Evolutionary conservation across 2,797 vertebrate species (phyloP), one percentile per base, ranked within the genome.

Genomic region (Cynodonichthys magdalenae): DNA sequence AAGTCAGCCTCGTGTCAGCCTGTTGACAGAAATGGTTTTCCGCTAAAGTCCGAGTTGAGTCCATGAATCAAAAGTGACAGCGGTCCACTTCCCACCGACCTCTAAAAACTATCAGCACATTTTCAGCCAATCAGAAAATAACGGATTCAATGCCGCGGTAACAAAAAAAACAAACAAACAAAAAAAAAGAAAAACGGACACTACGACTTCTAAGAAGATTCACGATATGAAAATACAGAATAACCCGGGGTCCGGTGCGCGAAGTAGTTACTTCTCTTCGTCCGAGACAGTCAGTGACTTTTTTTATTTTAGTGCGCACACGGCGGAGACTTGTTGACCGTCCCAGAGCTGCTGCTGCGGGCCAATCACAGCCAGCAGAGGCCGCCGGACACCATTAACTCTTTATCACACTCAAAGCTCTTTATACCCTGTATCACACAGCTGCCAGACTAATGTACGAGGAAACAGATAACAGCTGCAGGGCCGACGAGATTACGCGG

Each of bases 31-130:
- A 69, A 60, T 1, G 64, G 50, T 70, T 73, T 36, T 63, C 1
- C 45, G 75, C 61, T 69, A 17, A 64, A 75, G 74, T 90, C 84
- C 80, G 81, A 19, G 66, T 57, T 56, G 85, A 82, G 81, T 89
- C 87, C 89, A 91, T 92, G 80, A 85, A 90, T 90, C 69, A 82
- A 46, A 66, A 71, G 66, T 82, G 86, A 74, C 79, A 83, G 74
- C 54, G 74, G 69, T 58, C 73, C 69, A 76, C 55, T 74, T 61
- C 34, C 70, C 75, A 57, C 59, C 75, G 68, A 86, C 72, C 59
- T 63, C 74, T 73, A 65, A 29, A 66, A 39, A 59, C 10, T 45
- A 57, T 19, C 60, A 27, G 56, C 59, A 12, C 66, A n/a, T 60
- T 55, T 48, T 47, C 55, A 36, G 3, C 31, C 50, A 14, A 24